Percentiles rank a stretch among this genome's conserved stretches.
These are phyloP conservation scores for Volucella inanis DNA, from an alignment of 2,888 invertebrate genomes.

Conservation along the genomic window DNA sequence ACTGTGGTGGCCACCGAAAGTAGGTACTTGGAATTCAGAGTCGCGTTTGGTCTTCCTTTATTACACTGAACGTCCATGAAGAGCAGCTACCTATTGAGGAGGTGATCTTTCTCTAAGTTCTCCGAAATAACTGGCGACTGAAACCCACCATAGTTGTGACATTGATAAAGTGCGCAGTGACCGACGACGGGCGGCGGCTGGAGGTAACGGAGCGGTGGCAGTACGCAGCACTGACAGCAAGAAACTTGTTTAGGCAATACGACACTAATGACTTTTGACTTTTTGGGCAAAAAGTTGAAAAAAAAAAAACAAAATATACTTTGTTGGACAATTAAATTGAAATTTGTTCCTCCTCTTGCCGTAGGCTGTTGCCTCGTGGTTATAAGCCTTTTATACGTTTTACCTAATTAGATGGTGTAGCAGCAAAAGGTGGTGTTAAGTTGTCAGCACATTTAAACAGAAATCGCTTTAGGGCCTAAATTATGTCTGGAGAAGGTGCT, in stretches of 20 bases:
- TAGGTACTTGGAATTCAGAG: conserved; percentile 50
- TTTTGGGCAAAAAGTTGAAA: conserved; percentile 7
- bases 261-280: conserved; percentile 61
- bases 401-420: conserved; percentile 58
- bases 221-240: conserved; percentile 6
- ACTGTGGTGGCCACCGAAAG: neutral
- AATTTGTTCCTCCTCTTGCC: conserved; percentile 55
- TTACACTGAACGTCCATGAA: conserved; percentile 25
- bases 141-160: conserved; percentile 40
- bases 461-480: conserved; percentile 42
- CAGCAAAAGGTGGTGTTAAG: conserved; percentile 40
- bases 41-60: conserved; percentile 37
- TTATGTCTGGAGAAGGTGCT: conserved; percentile 17
- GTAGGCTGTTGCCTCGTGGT: conserved; percentile 22
- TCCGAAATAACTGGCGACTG: conserved; percentile 30
- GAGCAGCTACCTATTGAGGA: conserved; percentile 54
- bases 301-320: neutral
- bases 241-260: conserved; percentile 31
- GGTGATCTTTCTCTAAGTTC: conserved; percentile 43
- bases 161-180: conserved; percentile 40
- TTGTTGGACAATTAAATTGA: conserved; percentile 59
- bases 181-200: neutral
- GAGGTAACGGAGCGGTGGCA: neutral
- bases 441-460: conserved; percentile 53
- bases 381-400: conserved; percentile 46